Conservation (phyloP, 2,888 invertebrate genomes). For the Unio pictorum region DNA sequence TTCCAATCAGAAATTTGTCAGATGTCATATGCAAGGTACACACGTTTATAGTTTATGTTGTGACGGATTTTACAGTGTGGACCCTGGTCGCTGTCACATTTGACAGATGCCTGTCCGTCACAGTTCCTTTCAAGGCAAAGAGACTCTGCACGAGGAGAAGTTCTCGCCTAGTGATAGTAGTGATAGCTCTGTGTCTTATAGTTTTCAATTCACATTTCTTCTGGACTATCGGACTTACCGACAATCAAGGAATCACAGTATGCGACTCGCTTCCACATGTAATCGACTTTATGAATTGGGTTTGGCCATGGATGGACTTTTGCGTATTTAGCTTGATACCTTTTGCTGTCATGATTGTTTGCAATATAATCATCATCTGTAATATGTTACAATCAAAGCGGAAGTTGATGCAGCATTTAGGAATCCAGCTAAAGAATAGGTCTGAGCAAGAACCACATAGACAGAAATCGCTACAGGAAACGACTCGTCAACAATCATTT, state of each 20-base stretch:
- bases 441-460: not conserved
- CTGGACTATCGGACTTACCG: slow-evolving; percentile 49
- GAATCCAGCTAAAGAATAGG: too few species aligned
- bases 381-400: slow-evolving; percentile 33
- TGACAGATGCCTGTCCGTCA: slow-evolving; percentile 63
- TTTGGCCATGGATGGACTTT: slow-evolving; percentile 61
- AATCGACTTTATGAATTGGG: slow-evolving; percentile 18
- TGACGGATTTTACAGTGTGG: slow-evolving; percentile 63
- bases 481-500: not conserved
- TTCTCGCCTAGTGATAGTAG: slow-evolving; percentile 39
- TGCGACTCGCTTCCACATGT: slow-evolving; percentile 10
- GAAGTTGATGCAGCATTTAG: slow-evolving; percentile 26
- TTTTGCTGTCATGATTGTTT: slow-evolving; percentile 50
- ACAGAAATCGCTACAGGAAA: not conserved
- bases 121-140: slow-evolving; percentile 56
- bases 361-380: slow-evolving; percentile 50
- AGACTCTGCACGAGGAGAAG: slow-evolving; percentile 46
- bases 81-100: slow-evolving; percentile 62
- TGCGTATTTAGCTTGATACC: slow-evolving; percentile 51
- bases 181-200: slow-evolving; percentile 28
- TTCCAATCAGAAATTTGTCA: slow-evolving; percentile 44
- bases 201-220: slow-evolving; percentile 62
- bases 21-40: slow-evolving; percentile 58
- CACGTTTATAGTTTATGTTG: slow-evolving; percentile 60
- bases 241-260: slow-evolving; percentile 27